These are phyloP conservation scores for Glaucidium brasilianum DNA, from an alignment of 2,113 vertebrate species.

Conservation along the genomic window DNA sequence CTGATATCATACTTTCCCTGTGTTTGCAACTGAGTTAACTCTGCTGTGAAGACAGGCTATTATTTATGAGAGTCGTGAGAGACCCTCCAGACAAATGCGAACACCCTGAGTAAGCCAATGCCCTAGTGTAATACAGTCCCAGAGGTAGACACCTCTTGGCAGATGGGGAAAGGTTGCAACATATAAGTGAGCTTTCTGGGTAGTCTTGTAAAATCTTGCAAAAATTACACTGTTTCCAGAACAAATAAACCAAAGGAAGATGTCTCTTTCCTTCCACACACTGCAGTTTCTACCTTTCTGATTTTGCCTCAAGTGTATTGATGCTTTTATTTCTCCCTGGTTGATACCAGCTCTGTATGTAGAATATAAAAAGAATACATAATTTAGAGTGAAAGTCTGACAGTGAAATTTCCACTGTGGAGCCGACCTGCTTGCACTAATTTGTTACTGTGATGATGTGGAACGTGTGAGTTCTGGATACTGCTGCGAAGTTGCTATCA, in stretches of 20 bases:
- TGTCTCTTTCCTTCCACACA: not conserved
- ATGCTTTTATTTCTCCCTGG: not conserved
- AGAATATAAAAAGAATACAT: not conserved
- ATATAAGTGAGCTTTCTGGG: not conserved
- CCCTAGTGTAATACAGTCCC: not conserved
- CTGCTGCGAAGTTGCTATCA: not conserved
- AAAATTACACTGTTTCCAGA: not conserved
- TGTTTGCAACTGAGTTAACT: not conserved
- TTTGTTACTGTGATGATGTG: not conserved
- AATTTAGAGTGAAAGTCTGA: not conserved
- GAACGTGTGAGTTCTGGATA: not conserved
- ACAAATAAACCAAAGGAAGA: not conserved
- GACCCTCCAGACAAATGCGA: not conserved
- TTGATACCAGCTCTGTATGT: not conserved
- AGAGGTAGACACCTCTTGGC: not conserved
- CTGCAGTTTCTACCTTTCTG: not conserved
- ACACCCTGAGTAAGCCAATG: not conserved
- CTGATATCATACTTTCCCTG: not conserved
- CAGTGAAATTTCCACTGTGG: not conserved
- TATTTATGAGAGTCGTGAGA: not conserved
- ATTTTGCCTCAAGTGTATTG: not conserved
- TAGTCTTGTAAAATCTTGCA: not conserved
- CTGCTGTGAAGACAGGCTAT: not conserved
- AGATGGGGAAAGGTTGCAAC: not conserved
- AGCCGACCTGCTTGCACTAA: not conserved